These are phyloP conservation scores for Apamea epomidion DNA, from an alignment of 2,888 invertebrate genomes.

Conservation along the genomic window DNA sequence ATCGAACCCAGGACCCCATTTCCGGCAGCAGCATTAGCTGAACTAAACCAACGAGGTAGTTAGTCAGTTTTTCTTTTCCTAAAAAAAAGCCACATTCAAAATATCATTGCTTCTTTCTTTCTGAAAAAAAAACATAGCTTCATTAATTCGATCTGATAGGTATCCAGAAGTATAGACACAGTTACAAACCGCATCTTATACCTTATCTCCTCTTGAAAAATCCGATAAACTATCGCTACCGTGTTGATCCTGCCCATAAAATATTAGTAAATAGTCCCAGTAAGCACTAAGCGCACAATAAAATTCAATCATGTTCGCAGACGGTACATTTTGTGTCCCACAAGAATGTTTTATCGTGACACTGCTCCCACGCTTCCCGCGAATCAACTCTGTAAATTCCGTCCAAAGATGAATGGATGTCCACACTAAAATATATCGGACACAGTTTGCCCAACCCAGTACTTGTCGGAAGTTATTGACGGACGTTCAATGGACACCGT, in stretches of 20 bases:
- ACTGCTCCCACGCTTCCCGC: constrained; percentile 83
- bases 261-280: constrained; percentile 73
- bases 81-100: background rate
- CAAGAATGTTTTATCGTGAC: constrained; percentile 87
- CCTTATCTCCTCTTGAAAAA: constrained; percentile 32
- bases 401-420: constrained; percentile 73
- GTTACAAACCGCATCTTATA: background rate
- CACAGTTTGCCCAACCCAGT: constrained; percentile 50
- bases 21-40: background rate
- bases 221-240: constrained; percentile 58
- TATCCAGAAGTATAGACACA: background rate
- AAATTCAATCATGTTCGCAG: constrained; percentile 87
- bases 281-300: constrained; percentile 82
- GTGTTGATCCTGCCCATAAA: constrained; percentile 63
- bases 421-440: constrained; percentile 64
- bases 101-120: background rate
- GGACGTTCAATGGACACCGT: constrained; percentile 54
- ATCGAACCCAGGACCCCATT: background rate
- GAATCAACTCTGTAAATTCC: constrained; percentile 76
- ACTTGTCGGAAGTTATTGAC: constrained; percentile 64
- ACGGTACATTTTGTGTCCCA: constrained; percentile 79
- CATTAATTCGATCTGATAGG: background rate
- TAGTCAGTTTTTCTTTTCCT: background rate
- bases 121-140: background rate
- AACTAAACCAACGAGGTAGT: background rate